Evolutionary conservation across 1,140 invertebrate species (phyloP).

Genomic region (Coelopa frigida): DNA sequence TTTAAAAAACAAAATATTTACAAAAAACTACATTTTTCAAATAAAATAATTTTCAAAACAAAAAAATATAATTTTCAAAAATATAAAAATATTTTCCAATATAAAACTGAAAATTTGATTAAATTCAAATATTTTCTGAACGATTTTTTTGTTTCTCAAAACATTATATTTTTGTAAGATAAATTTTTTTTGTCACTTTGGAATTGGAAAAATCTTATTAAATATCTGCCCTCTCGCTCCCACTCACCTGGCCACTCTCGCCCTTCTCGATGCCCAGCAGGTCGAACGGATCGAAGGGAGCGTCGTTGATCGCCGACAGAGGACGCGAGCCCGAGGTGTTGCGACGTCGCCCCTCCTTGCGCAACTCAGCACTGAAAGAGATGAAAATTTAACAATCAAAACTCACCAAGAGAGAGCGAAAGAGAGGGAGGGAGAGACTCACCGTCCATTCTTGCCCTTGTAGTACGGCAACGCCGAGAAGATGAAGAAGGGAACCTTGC

Average conservation of each 20-base stretch:
- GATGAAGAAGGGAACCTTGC: constrained; percentile 68
- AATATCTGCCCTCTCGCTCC: not conserved
- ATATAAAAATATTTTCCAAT: too few relatives aligned
- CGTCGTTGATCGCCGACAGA: constrained; percentile 75
- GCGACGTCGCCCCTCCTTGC: constrained; percentile 68
- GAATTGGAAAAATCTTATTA: constrained; percentile 46
- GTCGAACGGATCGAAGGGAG: constrained; percentile 74
- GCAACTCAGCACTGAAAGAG: constrained; percentile 55
- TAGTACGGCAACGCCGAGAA: constrained; percentile 78
- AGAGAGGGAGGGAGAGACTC: constrained; percentile 31
- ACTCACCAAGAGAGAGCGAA: not conserved
- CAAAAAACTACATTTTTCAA: too few relatives aligned
- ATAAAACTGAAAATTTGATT: too few relatives aligned
- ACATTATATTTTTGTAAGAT: too few relatives aligned
- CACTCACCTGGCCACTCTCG: constrained; percentile 65
- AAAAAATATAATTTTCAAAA: too few relatives aligned
- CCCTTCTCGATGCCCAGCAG: constrained; percentile 72
- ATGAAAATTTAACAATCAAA: not conserved
- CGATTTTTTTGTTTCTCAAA: too few relatives aligned
- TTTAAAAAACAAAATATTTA: too few relatives aligned
- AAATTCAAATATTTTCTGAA: too few relatives aligned
- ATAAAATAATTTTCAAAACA: too few relatives aligned
- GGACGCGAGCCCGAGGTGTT: constrained; percentile 75
- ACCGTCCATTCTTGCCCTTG: constrained; percentile 59
- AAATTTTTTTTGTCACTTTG: constrained; percentile 1